Conservation (phyloP, 2,888 invertebrate genomes). For the Cantharis rustica region DNA sequence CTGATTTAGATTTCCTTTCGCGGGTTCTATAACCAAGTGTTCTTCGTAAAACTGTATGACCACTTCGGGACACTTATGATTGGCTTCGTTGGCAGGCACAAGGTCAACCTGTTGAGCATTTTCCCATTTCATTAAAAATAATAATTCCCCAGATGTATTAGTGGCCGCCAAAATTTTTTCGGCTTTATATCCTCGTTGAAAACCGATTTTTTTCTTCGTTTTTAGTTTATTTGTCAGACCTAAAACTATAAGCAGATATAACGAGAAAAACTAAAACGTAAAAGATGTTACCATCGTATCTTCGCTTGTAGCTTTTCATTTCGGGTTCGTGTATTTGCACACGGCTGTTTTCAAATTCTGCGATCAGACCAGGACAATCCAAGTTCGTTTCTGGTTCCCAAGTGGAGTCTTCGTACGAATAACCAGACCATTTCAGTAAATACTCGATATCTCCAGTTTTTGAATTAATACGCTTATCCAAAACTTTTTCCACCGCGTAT, state of each 20-base stretch:
- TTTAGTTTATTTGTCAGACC: neutral
- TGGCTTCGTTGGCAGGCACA: constrained; percentile 69
- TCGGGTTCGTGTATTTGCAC: constrained; percentile 57
- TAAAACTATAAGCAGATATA: neutral
- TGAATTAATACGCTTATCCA: constrained; percentile 74
- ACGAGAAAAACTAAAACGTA: neutral
- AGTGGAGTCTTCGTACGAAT: constrained; percentile 86
- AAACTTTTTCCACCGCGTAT: constrained; percentile 88
- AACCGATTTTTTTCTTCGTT: constrained; percentile 69
- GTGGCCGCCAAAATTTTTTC: constrained; percentile 91
- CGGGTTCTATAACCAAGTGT: constrained; percentile 58
- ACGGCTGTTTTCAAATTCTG: constrained; percentile 82
- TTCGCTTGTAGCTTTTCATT: constrained; percentile 35
- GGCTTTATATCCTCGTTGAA: constrained; percentile 80
- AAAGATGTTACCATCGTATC: neutral
- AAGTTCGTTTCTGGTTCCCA: constrained; percentile 92
- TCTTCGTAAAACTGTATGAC: constrained; percentile 74
- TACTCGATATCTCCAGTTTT: constrained; percentile 64
- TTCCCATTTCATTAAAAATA: constrained; percentile 74
- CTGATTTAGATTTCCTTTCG: neutral
- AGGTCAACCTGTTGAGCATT: constrained; percentile 70
- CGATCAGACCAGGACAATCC: constrained; percentile 87
- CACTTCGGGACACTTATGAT: constrained; percentile 69
- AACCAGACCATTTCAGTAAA: constrained; percentile 74
- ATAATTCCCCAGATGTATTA: constrained; percentile 78